Evolutionary conservation across 2,797 vertebrate genomes (phyloP).

Genomic region (Sebastes oblongus): DNA sequence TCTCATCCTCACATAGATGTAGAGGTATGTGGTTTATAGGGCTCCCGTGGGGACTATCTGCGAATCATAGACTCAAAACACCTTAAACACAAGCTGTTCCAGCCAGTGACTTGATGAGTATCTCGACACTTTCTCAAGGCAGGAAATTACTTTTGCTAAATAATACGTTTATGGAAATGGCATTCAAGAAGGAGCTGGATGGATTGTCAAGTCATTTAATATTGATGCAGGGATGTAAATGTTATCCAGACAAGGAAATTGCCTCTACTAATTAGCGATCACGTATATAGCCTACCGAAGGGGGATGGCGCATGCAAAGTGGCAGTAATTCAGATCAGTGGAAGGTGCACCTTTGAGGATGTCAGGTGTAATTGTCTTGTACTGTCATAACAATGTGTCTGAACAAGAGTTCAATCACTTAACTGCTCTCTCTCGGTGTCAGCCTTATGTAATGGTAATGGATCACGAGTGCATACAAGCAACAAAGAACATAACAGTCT

Average conservation of each 20-base stretch:
- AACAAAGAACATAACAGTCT: background rate
- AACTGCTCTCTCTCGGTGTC: background rate
- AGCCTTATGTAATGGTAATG: background rate
- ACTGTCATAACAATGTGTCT: background rate
- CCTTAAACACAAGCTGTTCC: constrained; percentile 37
- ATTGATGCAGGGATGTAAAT: constrained; percentile 34
- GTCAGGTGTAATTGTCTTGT: constrained; percentile 14
- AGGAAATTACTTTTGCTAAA: constrained; percentile 25
- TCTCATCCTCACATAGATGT: constrained; percentile 11
- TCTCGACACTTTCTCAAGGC: constrained; percentile 9
- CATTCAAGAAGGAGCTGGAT: background rate
- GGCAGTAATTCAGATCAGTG: constrained; percentile 20
- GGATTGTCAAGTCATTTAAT: constrained; percentile 30
- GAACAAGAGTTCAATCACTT: constrained; percentile 6
- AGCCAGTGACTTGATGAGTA: constrained; percentile 4
- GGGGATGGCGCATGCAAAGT: constrained; percentile 7
- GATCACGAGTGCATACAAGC: background rate
- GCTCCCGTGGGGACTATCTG: constrained; percentile 22
- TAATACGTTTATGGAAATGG: constrained; percentile 26
- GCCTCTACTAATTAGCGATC: constrained; percentile 30
- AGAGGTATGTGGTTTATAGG: background rate
- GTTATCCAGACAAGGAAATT: constrained; percentile 35
- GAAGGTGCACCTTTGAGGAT: background rate
- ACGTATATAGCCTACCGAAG: background rate
- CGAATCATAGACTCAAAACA: constrained; percentile 34